A percentile compares a stretch with the other conserved stretches of the same genome.
Evolutionary conservation across 2,113 vertebrate species (phyloP).

Genomic region (Eptatretus burgeri): DNA sequence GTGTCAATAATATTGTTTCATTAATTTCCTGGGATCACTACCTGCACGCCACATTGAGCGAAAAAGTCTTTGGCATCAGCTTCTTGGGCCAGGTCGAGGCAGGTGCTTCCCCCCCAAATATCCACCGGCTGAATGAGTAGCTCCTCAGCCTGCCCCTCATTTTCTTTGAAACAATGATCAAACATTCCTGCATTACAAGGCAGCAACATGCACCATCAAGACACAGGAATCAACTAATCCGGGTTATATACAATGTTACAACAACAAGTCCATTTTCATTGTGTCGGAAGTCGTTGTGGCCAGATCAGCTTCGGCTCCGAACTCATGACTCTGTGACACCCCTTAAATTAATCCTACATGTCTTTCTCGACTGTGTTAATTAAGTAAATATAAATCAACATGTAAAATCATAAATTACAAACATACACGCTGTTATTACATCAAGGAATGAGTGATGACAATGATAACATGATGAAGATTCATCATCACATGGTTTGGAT

Average conservation of each 20-base stretch:
- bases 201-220: neutral
- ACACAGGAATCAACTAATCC: neutral
- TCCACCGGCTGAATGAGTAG: slow-evolving; percentile 37
- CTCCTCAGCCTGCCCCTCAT: slow-evolving; percentile 36
- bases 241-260: neutral
- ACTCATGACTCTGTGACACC: neutral
- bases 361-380: neutral
- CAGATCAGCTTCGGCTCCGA: neutral
- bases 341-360: neutral
- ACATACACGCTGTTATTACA: neutral
- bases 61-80: slow-evolving; percentile 56
- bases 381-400: too few species aligned
- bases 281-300: neutral
- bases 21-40: slow-evolving; percentile 11
- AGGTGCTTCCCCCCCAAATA: slow-evolving; percentile 55
- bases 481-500: neutral
- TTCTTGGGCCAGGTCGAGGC: slow-evolving; percentile 46
- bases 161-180: slow-evolving; percentile 38
- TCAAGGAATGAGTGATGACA: neutral
- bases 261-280: neutral
- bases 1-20: too few species aligned
- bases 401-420: neutral
- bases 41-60: slow-evolving; percentile 67
- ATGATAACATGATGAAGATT: too few species aligned
- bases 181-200: slow-evolving; percentile 26